These are phyloP conservation scores for Malaclemys terrapin DNA, from an alignment of 2,113 vertebrate genomes.

Conservation along the genomic window DNA sequence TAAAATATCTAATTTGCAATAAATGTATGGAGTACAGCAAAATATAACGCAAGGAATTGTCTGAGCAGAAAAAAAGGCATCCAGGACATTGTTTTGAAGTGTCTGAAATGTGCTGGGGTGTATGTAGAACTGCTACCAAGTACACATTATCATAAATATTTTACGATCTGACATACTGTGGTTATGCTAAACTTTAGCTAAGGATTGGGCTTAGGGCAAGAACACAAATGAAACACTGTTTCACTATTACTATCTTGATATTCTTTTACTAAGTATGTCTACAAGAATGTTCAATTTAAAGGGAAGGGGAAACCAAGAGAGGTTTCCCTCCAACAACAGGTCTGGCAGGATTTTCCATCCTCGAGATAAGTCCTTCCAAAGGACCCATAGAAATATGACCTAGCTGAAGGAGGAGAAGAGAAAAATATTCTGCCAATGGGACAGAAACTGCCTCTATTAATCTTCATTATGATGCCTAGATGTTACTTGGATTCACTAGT, in stretches of 20 bases:
- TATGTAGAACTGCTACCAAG: not conserved
- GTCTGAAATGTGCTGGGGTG: not conserved
- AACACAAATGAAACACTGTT: accelerated
- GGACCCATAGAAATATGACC: not conserved
- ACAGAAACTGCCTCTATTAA: conserved; percentile 53
- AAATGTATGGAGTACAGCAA: conserved; percentile 31
- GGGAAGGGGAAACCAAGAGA: not conserved
- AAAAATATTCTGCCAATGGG: conserved; percentile 11
- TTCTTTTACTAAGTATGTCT: accelerated
- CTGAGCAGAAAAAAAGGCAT: not conserved
- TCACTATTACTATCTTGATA: accelerated
- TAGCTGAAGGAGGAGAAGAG: not conserved
- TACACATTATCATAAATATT: accelerated
- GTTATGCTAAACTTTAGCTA: accelerated
- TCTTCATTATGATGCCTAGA: not conserved
- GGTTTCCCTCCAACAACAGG: not conserved
- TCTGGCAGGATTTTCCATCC: conserved; percentile 29
- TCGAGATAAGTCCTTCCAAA: not conserved
- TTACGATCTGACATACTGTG: accelerated
- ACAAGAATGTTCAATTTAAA: accelerated
- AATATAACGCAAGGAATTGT: not conserved
- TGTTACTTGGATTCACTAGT: not conserved
- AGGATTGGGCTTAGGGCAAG: not conserved
- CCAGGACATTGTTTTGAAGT: accelerated
- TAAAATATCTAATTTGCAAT: conserved; percentile 35